Conservation (phyloP, 2,888 invertebrate species). For the Phengaris alcon region DNA sequence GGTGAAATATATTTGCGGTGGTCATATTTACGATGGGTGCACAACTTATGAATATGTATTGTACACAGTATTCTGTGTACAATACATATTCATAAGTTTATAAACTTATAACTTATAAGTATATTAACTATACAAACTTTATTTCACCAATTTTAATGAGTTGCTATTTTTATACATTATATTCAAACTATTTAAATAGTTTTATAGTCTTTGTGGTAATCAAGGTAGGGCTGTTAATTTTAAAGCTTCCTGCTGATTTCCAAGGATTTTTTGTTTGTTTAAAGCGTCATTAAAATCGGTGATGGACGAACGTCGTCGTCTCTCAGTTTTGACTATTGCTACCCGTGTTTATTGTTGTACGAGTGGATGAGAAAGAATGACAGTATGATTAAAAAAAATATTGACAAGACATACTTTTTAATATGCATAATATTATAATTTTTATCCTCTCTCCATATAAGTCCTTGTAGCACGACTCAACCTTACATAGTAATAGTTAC, state of each 20-base stretch:
- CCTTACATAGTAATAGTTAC: neutral
- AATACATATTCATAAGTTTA: no score
- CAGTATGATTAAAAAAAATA: neutral
- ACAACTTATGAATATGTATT: conserved; percentile 17
- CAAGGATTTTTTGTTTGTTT: neutral
- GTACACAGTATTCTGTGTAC: conserved; percentile 17
- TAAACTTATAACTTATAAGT: no score
- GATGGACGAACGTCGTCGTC: neutral
- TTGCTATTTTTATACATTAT: conserved; percentile 12
- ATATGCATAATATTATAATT: neutral
- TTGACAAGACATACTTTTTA: neutral
- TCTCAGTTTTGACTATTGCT: neutral
- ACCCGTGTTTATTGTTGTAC: neutral
- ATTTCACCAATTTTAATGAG: neutral
- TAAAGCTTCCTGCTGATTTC: conserved; percentile 1
- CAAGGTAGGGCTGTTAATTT: neutral
- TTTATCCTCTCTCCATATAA: neutral
- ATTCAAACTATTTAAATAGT: conserved; percentile 3
- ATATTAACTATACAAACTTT: conserved; percentile 1
- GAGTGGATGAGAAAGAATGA: neutral
- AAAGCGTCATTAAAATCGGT: neutral
- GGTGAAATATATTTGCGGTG: neutral
- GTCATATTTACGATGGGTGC: neutral
- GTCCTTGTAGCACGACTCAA: neutral
- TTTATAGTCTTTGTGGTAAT: neutral